Evolutionary conservation across 1,140 invertebrate species (phyloP).

Genomic region (Lutraria rhynchaena): DNA sequence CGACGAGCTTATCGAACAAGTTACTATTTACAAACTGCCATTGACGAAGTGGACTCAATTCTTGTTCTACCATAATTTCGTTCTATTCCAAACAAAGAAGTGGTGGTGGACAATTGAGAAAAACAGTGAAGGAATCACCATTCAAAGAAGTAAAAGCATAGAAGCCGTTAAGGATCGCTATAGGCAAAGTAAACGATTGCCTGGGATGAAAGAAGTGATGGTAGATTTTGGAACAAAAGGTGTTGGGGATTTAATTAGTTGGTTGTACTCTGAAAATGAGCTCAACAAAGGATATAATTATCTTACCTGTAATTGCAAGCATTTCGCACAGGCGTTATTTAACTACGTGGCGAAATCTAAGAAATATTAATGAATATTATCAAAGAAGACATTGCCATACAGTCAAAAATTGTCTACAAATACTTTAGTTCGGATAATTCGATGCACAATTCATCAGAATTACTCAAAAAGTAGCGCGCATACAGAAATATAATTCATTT

Average conservation of each 20-base stretch:
- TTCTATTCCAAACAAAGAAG: constrained; percentile 27
- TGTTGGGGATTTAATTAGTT: neutral
- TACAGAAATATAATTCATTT: too few species aligned
- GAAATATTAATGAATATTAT: too few species aligned
- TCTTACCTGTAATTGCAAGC: constrained; percentile 2
- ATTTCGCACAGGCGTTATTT: constrained; percentile 11
- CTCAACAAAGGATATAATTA: neutral
- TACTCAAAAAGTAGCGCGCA: too few species aligned
- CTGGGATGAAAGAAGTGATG: neutral
- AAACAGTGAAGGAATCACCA: neutral
- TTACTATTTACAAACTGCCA: neutral
- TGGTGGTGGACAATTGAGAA: constrained; percentile 55
- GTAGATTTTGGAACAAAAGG: neutral
- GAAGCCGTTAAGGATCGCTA: neutral
- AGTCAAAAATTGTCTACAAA: too few species aligned
- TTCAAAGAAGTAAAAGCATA: constrained; percentile 27
- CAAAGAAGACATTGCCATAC: too few species aligned
- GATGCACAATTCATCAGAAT: too few species aligned
- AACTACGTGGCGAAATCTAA: constrained; percentile 3
- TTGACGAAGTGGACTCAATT: neutral
- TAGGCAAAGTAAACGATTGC: neutral
- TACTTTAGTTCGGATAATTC: too few species aligned
- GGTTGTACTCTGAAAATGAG: neutral
- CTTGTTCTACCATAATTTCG: constrained; percentile 3
- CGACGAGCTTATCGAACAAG: neutral